Evolutionary conservation across 2,888 invertebrate genomes (phyloP), one percentile per base, ranked within the genome.

Genomic region (Ophion obscuratus): DNA sequence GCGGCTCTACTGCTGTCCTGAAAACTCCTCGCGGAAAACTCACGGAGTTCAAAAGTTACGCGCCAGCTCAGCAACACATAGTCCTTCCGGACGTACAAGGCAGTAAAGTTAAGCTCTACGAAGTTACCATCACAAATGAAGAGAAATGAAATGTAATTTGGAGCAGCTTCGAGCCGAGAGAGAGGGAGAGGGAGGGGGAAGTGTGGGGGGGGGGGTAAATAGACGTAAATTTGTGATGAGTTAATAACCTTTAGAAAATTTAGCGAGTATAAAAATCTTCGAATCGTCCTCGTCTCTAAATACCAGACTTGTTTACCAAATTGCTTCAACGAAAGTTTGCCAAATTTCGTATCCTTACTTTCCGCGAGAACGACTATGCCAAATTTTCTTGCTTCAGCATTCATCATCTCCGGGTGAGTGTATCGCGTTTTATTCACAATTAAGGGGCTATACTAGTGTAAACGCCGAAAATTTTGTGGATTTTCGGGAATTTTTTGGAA

Each of bases 131-230:
- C 81, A 70, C 84, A 84, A 86, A 86, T 86, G 86, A 86, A 86
- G 86, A 86, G 86, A 86, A 86, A 86, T 86, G 86, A 83, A 86
- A 86, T 79, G 83, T 84, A 86, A 86, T 86, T 86, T 86, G 81
- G 75, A 84, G 83, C 68, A 57, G 86, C 81, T 81, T 74, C 78
- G 62, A 81, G 81, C 24, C 9, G 14, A 31, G 77, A 53, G 64
- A 81, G 47, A 62, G 27, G 7, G 62, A 61, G n/a, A 14, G 61
- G 24, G 66, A 36, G 5, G 4, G 20, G 14, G 36, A 27, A 64
- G 24, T 1, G 36, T 53, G 17, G 20, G n/a, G 20, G 36, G 71
- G 57, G 36, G 53, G 53, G 40, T 47, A 70, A 66, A 68, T 62
- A 44, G 27, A 76, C 70, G 71, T 62, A 74, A 64, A 79, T 68